Evolutionary conservation across 2,888 invertebrate genomes (phyloP).

Genomic region (Tortrix viridana): DNA sequence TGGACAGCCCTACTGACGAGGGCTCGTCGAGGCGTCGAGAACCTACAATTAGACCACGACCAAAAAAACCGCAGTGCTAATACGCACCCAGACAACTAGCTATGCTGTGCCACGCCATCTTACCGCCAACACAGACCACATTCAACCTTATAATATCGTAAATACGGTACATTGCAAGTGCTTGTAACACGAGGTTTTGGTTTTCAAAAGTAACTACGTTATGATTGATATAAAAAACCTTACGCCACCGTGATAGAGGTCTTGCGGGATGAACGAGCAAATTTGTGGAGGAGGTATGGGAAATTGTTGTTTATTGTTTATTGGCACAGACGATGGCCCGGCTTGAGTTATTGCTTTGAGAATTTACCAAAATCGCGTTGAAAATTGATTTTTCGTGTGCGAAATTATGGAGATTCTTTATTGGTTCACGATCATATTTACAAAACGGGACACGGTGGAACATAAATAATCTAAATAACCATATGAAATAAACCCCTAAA

Average conservation of each 20-base stretch:
- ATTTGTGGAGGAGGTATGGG: slow-evolving; percentile 50
- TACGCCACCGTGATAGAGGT: slow-evolving; percentile 30
- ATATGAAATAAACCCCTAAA: no score
- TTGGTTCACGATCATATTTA: neutral
- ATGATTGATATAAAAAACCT: slow-evolving; percentile 40
- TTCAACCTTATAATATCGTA: slow-evolving; percentile 43
- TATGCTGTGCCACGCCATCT: slow-evolving; percentile 52
- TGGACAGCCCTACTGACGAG: slow-evolving; percentile 64
- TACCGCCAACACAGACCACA: slow-evolving; percentile 42
- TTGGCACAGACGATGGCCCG: slow-evolving; percentile 64
- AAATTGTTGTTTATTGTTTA: slow-evolving; percentile 74
- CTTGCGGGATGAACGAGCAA: slow-evolving; percentile 30
- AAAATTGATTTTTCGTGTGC: slow-evolving; percentile 65
- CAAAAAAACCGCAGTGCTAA: slow-evolving; percentile 73
- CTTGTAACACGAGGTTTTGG: slow-evolving; percentile 53
- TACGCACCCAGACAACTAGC: slow-evolving; percentile 77
- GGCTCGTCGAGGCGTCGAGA: slow-evolving; percentile 76
- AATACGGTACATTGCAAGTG: slow-evolving; percentile 43
- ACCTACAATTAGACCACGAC: slow-evolving; percentile 78
- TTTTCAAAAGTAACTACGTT: slow-evolving; percentile 52
- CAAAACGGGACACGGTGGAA: neutral
- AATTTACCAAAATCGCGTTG: slow-evolving; percentile 64
- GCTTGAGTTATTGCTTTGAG: slow-evolving; percentile 63
- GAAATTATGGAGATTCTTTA: slow-evolving; percentile 1
- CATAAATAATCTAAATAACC: no score